Percentiles rank a stretch among this genome's conserved stretches.
Conservation (phyloP, 2,113 vertebrate genomes). For the Corythornis cristatus region DNA sequence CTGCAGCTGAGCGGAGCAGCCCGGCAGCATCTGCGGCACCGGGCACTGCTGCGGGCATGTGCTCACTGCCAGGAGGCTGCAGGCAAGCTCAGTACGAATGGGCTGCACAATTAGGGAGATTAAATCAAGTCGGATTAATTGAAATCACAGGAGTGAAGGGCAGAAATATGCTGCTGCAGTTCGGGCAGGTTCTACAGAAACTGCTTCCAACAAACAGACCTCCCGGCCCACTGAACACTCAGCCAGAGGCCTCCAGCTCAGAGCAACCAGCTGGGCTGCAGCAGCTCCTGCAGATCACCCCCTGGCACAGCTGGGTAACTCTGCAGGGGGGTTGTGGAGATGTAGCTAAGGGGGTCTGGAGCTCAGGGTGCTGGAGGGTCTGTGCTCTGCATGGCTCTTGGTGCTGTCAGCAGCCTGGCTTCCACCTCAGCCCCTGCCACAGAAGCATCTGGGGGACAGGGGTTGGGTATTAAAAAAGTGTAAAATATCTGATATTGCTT, state of each 20-base stretch:
- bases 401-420: background rate
- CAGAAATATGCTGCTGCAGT: background rate
- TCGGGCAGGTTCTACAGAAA: background rate
- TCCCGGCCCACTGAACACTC: background rate
- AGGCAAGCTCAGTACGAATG: slow-evolving; percentile 19
- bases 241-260: background rate
- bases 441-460: background rate
- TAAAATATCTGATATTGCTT: background rate
- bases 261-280: background rate
- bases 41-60: background rate
- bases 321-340: background rate
- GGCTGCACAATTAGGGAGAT: slow-evolving; percentile 2
- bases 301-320: background rate
- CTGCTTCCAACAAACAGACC: background rate
- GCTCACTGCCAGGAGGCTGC: background rate
- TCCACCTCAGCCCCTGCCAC: background rate
- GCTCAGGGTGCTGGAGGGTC: background rate
- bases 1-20: background rate
- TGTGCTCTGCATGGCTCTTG: background rate
- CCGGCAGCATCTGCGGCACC: background rate
- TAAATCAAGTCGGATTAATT: background rate
- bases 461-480: too few relatives aligned
- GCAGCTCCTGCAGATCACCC: background rate
- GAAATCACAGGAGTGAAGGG: background rate
- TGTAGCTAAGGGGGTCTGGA: background rate